Evolutionary conservation across 2,797 vertebrate genomes (phyloP), one percentile per base, ranked within the genome.

Genomic region (Etheostoma nigrum): DNA sequence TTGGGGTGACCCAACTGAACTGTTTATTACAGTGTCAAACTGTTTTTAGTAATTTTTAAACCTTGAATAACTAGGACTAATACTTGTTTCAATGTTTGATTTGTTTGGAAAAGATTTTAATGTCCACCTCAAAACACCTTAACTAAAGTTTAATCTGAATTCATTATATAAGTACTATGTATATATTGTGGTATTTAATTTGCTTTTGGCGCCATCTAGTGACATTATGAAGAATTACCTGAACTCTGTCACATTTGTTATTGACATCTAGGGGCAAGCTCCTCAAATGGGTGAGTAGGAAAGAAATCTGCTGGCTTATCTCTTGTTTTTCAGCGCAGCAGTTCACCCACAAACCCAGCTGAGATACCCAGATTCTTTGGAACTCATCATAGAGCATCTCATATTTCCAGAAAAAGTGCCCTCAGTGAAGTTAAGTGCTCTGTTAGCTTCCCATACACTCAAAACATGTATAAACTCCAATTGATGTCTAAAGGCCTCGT

Each of bases 191-290:
- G 27, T 21, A 25, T 49, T 11, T 27, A 48, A 54, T 6, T 25
- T 0, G 16, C 13, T 44, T 64, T 19, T 82, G 57, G 25, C 18
- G 33, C 79, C 70, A 68, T 36, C 81, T 58, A 16, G 44, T 73
- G 81, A 49, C 7, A 2, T 2, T 25, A 19, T 23, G 0, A 5
- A 21, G 51, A 74, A 57, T 6, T 1, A 49, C 64, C 16, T 5
- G 6, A 18, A 55, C 10, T 53, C 11, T 14, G 54, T 27, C 21
- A 54, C 33, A 30, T 21, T 33, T 47, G n/a, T 25, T 42, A 9
- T 66, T 30, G 11, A 40, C 45, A 33, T 18, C 1, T 14, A 51
- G 18, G 10, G 18, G 21, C 14, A 8, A 48, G 13, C 30, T 11
- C 19, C 5, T 27, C 1, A 58, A 23, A 63, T 12, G 5, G 18